Evolutionary conservation across 2,797 vertebrate genomes (phyloP).

Genomic region (Gallinago stenura): DNA sequence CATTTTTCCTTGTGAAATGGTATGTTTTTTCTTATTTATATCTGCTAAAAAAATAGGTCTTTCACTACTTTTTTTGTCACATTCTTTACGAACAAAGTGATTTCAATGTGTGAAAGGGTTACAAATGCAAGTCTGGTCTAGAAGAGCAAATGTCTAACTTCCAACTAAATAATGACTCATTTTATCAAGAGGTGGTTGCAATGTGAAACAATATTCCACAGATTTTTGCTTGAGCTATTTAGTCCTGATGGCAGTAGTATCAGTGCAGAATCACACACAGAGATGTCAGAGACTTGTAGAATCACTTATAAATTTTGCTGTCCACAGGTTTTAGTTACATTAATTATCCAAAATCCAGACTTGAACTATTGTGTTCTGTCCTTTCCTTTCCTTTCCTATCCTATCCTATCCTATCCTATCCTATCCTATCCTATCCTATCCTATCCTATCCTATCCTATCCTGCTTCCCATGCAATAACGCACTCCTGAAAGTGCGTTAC

Average conservation of each 20-base stretch:
- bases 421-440: background rate
- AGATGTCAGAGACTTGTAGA: background rate
- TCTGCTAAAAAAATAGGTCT: background rate
- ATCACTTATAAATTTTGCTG: background rate
- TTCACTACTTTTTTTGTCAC: background rate
- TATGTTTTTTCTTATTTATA: background rate
- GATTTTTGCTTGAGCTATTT: background rate
- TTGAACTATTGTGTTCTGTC: background rate
- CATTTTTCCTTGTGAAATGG: background rate
- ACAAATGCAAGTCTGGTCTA: background rate
- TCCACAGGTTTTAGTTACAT: background rate
- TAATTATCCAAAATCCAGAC: background rate
- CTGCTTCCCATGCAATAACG: background rate
- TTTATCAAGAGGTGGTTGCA: background rate
- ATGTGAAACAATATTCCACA: background rate
- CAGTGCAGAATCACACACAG: rapidly evolving
- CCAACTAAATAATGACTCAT: background rate
- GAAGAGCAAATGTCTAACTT: background rate
- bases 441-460: rapidly evolving
- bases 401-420: no score
- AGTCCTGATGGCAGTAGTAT: background rate
- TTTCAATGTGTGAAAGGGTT: background rate
- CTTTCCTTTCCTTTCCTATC: rapidly evolving
- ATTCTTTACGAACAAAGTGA: background rate
- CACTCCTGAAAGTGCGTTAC: background rate